These are phyloP conservation scores for Leptopilina syphax DNA, from an alignment of 2,888 invertebrate genomes.

Conservation along the genomic window DNA sequence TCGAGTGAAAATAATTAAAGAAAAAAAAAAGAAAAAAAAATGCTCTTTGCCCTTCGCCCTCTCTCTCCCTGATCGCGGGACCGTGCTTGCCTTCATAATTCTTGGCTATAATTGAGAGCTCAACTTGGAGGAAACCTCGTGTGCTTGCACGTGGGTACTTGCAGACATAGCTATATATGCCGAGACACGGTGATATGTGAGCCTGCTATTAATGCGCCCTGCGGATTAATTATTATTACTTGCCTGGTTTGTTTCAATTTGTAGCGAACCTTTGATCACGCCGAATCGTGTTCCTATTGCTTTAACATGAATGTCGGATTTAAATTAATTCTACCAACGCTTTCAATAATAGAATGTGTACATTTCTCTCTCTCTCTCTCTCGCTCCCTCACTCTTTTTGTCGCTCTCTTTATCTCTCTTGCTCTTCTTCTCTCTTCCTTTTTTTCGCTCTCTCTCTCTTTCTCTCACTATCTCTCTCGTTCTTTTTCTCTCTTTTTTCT, in stretches of 20 bases:
- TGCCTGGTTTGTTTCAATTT: slow-evolving; percentile 75
- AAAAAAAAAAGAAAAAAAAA: no score
- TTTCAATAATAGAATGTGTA: slow-evolving; percentile 12
- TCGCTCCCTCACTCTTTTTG: no score
- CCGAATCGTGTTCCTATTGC: slow-evolving; percentile 71
- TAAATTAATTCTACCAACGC: slow-evolving; percentile 27
- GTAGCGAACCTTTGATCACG: slow-evolving; percentile 70
- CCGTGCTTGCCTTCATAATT: slow-evolving; percentile 50
- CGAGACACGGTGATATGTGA: slow-evolving; percentile 60
- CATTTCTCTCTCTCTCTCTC: slow-evolving; percentile 45
- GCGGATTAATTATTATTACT: slow-evolving; percentile 75
- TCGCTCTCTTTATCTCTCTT: slow-evolving; percentile 3
- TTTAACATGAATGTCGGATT: slow-evolving; percentile 54
- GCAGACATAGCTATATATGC: slow-evolving; percentile 41
- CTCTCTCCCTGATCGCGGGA: slow-evolving; percentile 29
- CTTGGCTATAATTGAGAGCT: slow-evolving; percentile 73
- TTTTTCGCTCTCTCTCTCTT: no score
- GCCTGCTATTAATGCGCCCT: slow-evolving; percentile 70
- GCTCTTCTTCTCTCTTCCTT: no score
- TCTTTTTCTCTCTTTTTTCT: no score
- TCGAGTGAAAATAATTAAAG: slow-evolving; percentile 51
- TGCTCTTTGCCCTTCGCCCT: slow-evolving; percentile 54
- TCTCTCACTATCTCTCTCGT: no score
- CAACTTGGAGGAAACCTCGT: slow-evolving; percentile 61
- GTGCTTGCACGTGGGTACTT: slow-evolving; percentile 54